phyloP scores from a whole-genome alignment of 2,888 invertebrate species.

The Dugesia japonica region DNA sequence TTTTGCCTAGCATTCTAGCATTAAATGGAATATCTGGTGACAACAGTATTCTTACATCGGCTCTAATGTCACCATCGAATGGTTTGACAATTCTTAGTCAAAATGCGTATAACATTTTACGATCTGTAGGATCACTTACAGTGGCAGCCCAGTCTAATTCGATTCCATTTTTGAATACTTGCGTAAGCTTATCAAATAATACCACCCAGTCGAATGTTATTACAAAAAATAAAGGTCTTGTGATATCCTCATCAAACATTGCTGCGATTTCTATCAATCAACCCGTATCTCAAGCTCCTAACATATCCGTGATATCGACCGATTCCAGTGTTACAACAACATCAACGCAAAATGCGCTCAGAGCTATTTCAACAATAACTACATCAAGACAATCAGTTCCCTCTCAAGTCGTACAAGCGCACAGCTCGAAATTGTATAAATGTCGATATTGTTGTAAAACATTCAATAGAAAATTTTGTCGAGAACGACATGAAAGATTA shows the following conservation, averaged over 20 bases:
- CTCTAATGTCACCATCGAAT: not conserved
- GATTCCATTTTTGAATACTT: not conserved
- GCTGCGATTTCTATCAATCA: not conserved
- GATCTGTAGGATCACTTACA: not conserved
- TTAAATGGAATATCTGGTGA: not conserved
- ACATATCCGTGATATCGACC: not conserved
- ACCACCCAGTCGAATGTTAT: not conserved
- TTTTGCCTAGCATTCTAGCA: not conserved
- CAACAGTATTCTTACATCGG: not conserved
- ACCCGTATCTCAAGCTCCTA: not conserved
- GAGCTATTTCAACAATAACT: not conserved
- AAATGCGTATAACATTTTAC: not conserved
- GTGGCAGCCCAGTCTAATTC: not conserved
- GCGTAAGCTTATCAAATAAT: not conserved
- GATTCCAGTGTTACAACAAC: not conserved
- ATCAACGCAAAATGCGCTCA: not conserved
- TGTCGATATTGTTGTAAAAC: slow-evolving; percentile 33
- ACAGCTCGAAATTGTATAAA: slow-evolving; percentile 25
- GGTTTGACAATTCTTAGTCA: not conserved
- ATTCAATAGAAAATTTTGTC: slow-evolving; percentile 34
- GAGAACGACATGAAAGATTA: slow-evolving; percentile 33
- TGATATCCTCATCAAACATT: slow-evolving; percentile 1
- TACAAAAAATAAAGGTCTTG: not conserved
- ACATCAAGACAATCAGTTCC: not conserved
- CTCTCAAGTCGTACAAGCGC: not conserved